These are phyloP conservation scores for Ovis canadensis DNA, from an alignment of 2,113 vertebrate species.

Conservation along the genomic window DNA sequence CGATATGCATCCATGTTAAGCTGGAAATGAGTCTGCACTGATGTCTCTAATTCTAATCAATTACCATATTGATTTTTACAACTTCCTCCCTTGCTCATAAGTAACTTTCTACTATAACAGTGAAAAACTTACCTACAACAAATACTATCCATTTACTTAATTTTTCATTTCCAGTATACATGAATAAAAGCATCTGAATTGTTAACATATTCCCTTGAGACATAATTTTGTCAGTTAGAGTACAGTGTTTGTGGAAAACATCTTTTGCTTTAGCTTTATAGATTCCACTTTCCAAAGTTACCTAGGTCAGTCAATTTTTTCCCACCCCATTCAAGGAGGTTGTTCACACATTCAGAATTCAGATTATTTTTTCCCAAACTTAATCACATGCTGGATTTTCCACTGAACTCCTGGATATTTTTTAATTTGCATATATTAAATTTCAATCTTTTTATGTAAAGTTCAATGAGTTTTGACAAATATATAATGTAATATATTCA, in stretches of 20 bases:
- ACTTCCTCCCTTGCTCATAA: neutral
- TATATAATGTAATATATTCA: neutral
- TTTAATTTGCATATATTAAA: neutral
- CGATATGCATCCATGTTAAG: neutral
- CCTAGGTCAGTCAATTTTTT: neutral
- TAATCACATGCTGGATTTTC: neutral
- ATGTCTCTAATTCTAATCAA: neutral
- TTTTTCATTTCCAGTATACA: neutral
- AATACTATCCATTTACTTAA: neutral
- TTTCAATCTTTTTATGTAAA: neutral
- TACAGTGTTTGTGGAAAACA: neutral
- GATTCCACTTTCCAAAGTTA: neutral
- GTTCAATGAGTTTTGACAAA: neutral
- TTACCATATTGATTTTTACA: neutral
- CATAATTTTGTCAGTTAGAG: neutral
- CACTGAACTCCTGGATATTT: neutral
- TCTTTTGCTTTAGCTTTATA: neutral
- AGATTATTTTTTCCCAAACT: neutral
- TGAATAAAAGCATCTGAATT: neutral
- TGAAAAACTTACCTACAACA: neutral
- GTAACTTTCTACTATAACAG: neutral
- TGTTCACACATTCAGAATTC: neutral
- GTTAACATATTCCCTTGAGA: neutral
- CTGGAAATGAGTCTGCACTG: neutral
- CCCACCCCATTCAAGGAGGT: neutral